Conservation (phyloP, 1,140 invertebrate species). For the Oryctes rhinoceros region DNA sequence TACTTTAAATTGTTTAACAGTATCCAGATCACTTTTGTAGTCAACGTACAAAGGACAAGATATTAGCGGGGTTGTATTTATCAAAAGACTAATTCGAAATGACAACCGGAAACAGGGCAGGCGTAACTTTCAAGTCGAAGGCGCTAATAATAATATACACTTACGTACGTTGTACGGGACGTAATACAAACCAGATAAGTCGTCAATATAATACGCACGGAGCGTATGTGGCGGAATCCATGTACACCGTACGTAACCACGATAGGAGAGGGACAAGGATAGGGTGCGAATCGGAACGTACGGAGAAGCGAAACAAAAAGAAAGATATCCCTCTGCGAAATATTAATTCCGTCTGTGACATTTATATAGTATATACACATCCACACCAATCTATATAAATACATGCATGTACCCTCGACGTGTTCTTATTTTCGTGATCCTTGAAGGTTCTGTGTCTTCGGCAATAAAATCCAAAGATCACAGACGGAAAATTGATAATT, state of each 20-base stretch:
- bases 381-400: too few relatives aligned
- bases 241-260: not conserved
- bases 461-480: conserved; percentile 18
- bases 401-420: not conserved
- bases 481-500: conserved; percentile 8
- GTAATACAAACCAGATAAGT: conserved; percentile 25
- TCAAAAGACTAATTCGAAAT: conserved; percentile 17
- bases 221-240: not conserved
- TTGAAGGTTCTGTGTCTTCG: not conserved
- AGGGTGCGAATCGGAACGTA: not conserved
- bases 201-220: not conserved
- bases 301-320: not conserved
- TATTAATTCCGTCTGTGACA: conserved; percentile 23
- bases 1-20: too few relatives aligned
- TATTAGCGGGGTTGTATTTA: conserved; percentile 19
- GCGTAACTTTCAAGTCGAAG: conserved; percentile 3
- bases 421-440: not conserved
- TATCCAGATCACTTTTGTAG: not conserved
- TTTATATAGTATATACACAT: conserved; percentile 6
- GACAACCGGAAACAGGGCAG: conserved; percentile 19
- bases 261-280: not conserved
- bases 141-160: conserved; percentile 35
- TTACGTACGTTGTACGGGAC: not conserved
- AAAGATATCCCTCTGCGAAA: conserved; percentile 7
- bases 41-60: not conserved